Base-by-base conservation (phyloP, 2,888 invertebrate genomes). In the Drosophila rubida region DNA sequence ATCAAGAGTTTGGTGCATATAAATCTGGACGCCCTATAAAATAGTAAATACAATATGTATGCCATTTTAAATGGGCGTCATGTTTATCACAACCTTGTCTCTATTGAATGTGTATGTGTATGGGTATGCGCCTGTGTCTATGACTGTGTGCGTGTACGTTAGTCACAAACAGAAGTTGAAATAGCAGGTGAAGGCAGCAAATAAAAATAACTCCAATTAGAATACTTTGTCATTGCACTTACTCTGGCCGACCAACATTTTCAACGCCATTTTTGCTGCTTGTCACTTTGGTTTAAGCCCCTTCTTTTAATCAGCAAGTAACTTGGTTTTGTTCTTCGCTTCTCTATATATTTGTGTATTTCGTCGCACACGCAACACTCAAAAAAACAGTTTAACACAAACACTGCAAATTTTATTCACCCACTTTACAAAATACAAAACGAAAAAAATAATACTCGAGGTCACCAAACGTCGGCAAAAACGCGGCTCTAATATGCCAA, bases 241-340 rank as follows among this genome's bases (percentile, higher is more conserved):
- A 96, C 96, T 97, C 93, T 95, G 96, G 78, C 96, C 96, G 90
- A 97, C 96, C 92, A 95, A 94, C 91, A 94, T 95, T 94, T 97
- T 97, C 90, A 97, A 94, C 93, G 96, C 96, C 96, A 97, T 97
- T 93, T 90, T 89, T 46, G 27, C 19, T 55, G 37, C 13, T 27
- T 55, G 50, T 42, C 35, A 51, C 46, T 27, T 9, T 50, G 44
- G 32, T 50, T 27, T 58, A 27, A 30, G 16, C 41, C 23, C 77
- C 59, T 67, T 48, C 25, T 16, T 51, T 54, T 41, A 76, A 62
- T 32, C 39, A 54, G 37, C 32, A 25, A 16, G 46, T 4, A 22
- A 50, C 7, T 58, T 42, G 19, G 8, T 27, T 22, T 27, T 27
- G 1, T 30, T 41, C 41, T 48, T 30, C 22, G 14, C 14, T n/a